phyloP scores from a whole-genome alignment of 2,888 invertebrate species.

The Nephrotoma guestfalica region DNA sequence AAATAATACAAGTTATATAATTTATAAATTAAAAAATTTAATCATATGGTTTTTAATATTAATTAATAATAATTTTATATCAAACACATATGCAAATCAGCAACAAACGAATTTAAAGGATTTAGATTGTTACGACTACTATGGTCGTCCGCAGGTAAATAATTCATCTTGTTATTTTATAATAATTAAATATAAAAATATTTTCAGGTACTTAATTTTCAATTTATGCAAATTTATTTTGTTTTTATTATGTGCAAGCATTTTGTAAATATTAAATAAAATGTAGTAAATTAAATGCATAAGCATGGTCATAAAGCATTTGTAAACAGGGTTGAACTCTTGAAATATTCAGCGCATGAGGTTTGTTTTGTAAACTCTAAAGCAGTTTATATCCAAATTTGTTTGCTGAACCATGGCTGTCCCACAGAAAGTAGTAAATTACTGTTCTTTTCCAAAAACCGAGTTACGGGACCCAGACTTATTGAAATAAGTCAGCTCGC shows the following conservation, averaged over 20 bases:
- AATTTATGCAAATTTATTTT: neutral
- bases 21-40: neutral
- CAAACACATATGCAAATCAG: neutral
- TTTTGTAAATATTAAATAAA: neutral
- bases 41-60: neutral
- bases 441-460: too few species aligned
- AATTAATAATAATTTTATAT: neutral
- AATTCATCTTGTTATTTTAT: neutral
- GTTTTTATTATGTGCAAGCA: neutral
- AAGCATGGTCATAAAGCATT: too few species aligned
- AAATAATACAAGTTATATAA: neutral
- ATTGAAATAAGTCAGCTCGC: too few species aligned
- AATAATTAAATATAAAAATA: too few species aligned
- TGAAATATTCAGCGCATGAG: too few species aligned
- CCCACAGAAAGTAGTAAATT: too few species aligned
- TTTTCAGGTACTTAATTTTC: neutral
- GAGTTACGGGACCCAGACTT: too few species aligned
- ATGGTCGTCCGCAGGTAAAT: conserved; percentile 39
- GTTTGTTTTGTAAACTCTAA: too few species aligned
- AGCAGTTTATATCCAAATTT: neutral
- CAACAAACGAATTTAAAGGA: conserved; percentile 7
- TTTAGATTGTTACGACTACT: conserved; percentile 37
- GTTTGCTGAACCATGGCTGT: too few species aligned
- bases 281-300: neutral
- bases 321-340: too few species aligned